phyloP scores from a whole-genome alignment of 2,888 invertebrate species.

The Adelphocoris suturalis region DNA sequence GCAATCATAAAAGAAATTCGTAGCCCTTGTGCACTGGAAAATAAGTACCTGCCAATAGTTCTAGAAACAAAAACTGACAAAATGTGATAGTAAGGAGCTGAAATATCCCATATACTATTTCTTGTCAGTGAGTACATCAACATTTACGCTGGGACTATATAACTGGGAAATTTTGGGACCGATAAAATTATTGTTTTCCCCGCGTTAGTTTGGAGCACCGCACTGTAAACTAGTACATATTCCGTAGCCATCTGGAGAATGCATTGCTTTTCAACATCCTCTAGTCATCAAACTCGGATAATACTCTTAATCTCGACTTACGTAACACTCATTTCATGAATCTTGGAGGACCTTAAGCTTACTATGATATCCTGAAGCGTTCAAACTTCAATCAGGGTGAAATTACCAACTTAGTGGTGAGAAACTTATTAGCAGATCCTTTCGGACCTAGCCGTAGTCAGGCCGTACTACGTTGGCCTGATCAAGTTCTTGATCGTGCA shows the following conservation, averaged over 20 bases:
- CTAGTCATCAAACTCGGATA: slow-evolving; percentile 53
- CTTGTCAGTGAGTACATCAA: no score
- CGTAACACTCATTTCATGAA: slow-evolving; percentile 45
- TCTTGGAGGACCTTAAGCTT: slow-evolving; percentile 24
- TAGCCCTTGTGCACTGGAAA: no score
- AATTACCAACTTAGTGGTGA: slow-evolving; percentile 21
- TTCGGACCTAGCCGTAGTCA: no score
- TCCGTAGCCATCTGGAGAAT: neutral
- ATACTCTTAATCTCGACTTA: slow-evolving; percentile 39
- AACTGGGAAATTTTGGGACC: neutral
- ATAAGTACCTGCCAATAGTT: no score
- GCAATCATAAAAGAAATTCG: no score
- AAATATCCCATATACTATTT: no score
- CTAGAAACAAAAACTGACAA: no score
- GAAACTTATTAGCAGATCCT: neutral
- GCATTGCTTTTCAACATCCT: slow-evolving; percentile 46
- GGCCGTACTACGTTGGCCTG: no score
- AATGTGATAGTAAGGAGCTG: no score
- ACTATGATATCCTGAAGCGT: slow-evolving; percentile 21
- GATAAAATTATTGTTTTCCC: neutral
- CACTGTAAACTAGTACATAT: neutral
- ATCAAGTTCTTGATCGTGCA: no score
- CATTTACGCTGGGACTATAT: no score
- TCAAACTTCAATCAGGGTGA: slow-evolving; percentile 47
- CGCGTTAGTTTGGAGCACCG: neutral